Percentiles rank a stretch among this genome's conserved stretches.
Evolutionary conservation across 2,113 vertebrate species (phyloP).

Genomic region (Chloroceryle aenea): DNA sequence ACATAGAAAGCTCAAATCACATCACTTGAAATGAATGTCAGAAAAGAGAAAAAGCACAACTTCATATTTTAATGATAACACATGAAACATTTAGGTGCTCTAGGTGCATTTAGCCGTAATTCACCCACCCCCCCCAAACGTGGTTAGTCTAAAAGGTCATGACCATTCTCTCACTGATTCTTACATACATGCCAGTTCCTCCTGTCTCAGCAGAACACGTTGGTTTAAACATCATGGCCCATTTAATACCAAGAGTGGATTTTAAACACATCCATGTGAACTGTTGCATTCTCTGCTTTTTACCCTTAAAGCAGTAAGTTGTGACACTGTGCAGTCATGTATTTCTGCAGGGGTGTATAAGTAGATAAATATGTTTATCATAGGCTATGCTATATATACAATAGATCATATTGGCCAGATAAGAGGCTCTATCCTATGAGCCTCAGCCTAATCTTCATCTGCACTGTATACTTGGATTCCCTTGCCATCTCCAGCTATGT

Average conservation of each 20-base stretch:
- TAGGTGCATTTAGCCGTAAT: not conserved
- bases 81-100: not conserved
- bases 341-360: not conserved
- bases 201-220: not conserved
- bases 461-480: not conserved
- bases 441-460: not conserved
- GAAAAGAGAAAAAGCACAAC: conserved; percentile 18
- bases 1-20: not conserved
- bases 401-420: not conserved
- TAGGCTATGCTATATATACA: not conserved
- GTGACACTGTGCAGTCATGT: not conserved
- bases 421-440: not conserved
- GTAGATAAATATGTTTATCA: not conserved
- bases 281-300: not conserved
- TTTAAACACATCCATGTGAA: not conserved
- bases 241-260: not conserved
- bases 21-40: conserved; percentile 28
- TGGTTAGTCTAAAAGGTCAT: not conserved
- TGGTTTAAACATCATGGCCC: not conserved
- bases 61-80: not conserved
- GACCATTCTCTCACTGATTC: not conserved
- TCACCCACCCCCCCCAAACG: not conserved
- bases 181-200: not conserved
- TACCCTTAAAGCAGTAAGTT: not conserved
- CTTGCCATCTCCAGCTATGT: not conserved